Evolutionary conservation across 2,797 vertebrate genomes (phyloP), one percentile per base, ranked within the genome.

Genomic region (Pipistrellus nathusii): DNA sequence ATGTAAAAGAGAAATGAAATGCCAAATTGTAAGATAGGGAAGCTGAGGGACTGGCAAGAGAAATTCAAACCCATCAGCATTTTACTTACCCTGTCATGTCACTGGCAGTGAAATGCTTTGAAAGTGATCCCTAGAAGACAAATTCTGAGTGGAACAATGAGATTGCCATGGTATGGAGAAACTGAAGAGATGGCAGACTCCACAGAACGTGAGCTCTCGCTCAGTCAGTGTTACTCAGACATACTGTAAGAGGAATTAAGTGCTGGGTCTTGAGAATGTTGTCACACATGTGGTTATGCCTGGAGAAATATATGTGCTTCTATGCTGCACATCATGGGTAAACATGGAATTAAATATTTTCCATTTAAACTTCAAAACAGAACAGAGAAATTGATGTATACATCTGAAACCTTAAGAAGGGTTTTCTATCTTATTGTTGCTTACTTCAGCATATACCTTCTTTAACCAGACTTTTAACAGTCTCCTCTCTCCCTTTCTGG

Each of bases 101-200:
- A 77, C 20, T 84, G 82, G 41, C 21, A 86, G 59, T 88, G 91
- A 94, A 53, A 75, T 59, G 51, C 88, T 94, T 96, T 96, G 81
- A 92, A 95, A 75, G 23, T 38, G 90, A 92, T 82, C 38, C 55
- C 32, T 46, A 5, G 85, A 75, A 94, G 91, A 59, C 41, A 90
- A 20, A 90, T 89, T 82, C 72, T 89, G 71, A 91, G 48, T 30
- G 71, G 72, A 84, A 91, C 53, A 71, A 68, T 92, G 69, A 90
- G 85, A 88, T 95, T 72, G 94, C 57, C 62, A 41, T 57, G 69
- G 78, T 27, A 14, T 6, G 44, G 44, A 85, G 69, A 96, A 94
- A 78, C 27, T n/a, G 91, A 87, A 83, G 71, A 51, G 66, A 25
- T 85, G 69, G 69, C 73, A 51, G 35, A 59, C 25, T 76, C 77